phyloP scores from a whole-genome alignment of 2,888 invertebrate genomes.

The Invenusta paracnida region DNA sequence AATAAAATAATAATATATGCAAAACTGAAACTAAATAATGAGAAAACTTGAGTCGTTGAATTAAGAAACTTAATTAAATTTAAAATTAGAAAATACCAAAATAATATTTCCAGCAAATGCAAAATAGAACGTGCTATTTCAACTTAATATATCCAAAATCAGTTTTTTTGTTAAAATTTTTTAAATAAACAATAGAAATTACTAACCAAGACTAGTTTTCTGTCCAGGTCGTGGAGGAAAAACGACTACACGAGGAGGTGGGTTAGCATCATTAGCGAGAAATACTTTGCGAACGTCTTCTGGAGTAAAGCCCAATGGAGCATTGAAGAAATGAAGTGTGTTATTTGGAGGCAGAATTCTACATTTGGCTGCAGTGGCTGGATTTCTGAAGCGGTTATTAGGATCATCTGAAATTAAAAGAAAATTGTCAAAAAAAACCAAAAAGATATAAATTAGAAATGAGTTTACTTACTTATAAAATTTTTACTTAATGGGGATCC shows the following conservation, averaged over 20 bases:
- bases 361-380: constrained; percentile 33
- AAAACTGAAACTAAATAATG: too few species aligned
- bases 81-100: too few species aligned
- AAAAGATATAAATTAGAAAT: background rate
- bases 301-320: constrained; percentile 30
- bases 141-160: too few species aligned
- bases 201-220: constrained; percentile 38
- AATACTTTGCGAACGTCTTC: constrained; percentile 26
- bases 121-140: background rate
- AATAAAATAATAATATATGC: too few species aligned
- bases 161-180: too few species aligned
- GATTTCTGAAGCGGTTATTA: constrained; percentile 42
- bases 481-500: constrained; percentile 38
- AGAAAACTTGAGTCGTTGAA: too few species aligned
- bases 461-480: constrained; percentile 24
- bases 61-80: too few species aligned
- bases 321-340: constrained; percentile 43
- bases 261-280: background rate
- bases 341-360: constrained; percentile 35
- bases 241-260: constrained; percentile 29
- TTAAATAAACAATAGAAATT: background rate
- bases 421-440: background rate
- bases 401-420: constrained; percentile 23
- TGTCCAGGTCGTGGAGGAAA: constrained; percentile 40
- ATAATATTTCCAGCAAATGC: background rate